Evolutionary conservation across 2,797 vertebrate species (phyloP), one percentile per base, ranked within the genome.

Genomic region (Gallinago stenura): DNA sequence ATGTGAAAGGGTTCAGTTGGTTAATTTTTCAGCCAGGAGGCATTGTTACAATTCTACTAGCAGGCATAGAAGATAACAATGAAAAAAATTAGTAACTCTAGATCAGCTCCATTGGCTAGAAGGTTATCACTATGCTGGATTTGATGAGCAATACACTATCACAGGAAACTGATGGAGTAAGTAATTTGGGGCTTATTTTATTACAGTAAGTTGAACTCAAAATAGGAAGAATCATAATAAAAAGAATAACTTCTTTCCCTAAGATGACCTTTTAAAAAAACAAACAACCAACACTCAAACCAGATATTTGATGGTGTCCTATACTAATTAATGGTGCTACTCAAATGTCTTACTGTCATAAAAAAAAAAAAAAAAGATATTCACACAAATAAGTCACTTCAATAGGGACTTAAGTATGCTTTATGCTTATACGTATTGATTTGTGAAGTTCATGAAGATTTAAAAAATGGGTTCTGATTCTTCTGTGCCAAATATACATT

Each of bases 1-100:
- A 91, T 85, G 53, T 58, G 41, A 89, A 91, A 77, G 17, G 2
- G 37, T 87, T 87, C 43, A 33, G 60, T 8, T 83, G 43, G 51
- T 58, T 95, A 95, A 81, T 96, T 91, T 97, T 95, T 95, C 60
- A 94, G 60, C 56, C 83, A 96, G 89, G 62, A 87, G 91, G 60
- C 50, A 30, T 48, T 90, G 33, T 45, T 86, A 54, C 41, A 62
- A 61, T 95, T 86, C 66, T 93, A 62, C 45, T 92, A 94, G 58
- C 6, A 94, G 78, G 39, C 64, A 75, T 2, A 71, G 41, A 90
- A 94, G 46, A 71, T 66, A 95, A 84, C 33, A 84, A 54, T 56
- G 25, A 73, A 71, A 94, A 94, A 82, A 83, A 89, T 28, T 53
- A 81, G 28, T 89, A 92, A 41, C 26, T 76, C 8, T 54, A 72